These are phyloP conservation scores for Drosophila tristis DNA, from an alignment of 1,140 invertebrate species.

Conservation along the genomic window DNA sequence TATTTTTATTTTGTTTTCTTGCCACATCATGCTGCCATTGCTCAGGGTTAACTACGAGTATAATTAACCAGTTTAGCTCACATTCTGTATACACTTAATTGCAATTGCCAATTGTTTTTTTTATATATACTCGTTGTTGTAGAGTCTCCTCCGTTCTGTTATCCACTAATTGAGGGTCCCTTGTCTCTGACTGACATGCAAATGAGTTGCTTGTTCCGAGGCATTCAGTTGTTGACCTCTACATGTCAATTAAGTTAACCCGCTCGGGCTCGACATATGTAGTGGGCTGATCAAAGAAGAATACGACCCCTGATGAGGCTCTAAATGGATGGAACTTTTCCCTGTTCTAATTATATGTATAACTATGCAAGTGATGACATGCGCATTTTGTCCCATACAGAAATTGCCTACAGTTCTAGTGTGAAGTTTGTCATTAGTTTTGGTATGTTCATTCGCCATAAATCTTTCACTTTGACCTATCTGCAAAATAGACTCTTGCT, in stretches of 20 bases:
- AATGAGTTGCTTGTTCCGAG: conserved; percentile 60
- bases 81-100: not conserved
- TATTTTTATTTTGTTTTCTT: conserved; percentile 9
- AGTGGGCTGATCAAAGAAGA: conserved; percentile 24
- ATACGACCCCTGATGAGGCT: conserved; percentile 21
- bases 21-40: conserved; percentile 38
- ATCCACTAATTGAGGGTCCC: conserved; percentile 41
- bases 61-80: conserved; percentile 56
- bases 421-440: not conserved
- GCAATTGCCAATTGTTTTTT: conserved; percentile 27
- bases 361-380: conserved; percentile 9
- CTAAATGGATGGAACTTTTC: conserved; percentile 10
- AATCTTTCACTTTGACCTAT: no score
- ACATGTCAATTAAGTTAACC: conserved; percentile 44
- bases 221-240: conserved; percentile 59
- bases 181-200: conserved; percentile 40
- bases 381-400: no score
- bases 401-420: no score
- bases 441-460: not conserved
- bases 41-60: conserved; percentile 16
- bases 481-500: no score
- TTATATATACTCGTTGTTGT: not conserved
- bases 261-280: conserved; percentile 2
- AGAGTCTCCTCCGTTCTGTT: conserved; percentile 22
- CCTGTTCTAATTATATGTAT: not conserved